A percentile compares a stretch with the other conserved stretches of the same genome.
phyloP scores from a whole-genome alignment of 2,888 invertebrate species.

The Xanthorhoe spadicearia region DNA sequence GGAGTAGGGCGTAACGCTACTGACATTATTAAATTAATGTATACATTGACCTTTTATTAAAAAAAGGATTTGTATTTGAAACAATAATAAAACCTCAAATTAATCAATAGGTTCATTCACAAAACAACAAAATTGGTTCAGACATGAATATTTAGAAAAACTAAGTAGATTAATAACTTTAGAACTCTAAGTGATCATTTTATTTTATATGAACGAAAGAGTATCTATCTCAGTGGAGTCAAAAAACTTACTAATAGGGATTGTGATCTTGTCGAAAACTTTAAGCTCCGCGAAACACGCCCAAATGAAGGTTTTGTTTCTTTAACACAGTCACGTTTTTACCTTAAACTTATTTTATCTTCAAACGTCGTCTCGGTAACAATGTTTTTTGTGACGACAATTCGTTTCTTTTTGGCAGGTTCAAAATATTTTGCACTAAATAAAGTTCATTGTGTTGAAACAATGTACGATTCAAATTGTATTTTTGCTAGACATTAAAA shows the following conservation, averaged over 20 bases:
- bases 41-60: too few relatives aligned
- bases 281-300: slow-evolving; percentile 41
- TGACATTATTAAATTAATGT: too few relatives aligned
- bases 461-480: neutral
- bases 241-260: slow-evolving; percentile 30
- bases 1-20: too few relatives aligned
- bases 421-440: slow-evolving; percentile 3
- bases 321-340: slow-evolving; percentile 52
- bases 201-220: too few relatives aligned
- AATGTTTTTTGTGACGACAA: slow-evolving; percentile 43
- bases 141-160: too few relatives aligned
- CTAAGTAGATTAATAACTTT: too few relatives aligned
- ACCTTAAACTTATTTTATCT: slow-evolving; percentile 41
- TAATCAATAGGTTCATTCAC: too few relatives aligned
- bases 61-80: too few relatives aligned
- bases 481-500: neutral
- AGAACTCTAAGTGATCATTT: neutral
- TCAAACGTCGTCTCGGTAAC: slow-evolving; percentile 37
- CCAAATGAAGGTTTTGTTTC: slow-evolving; percentile 38
- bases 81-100: too few relatives aligned
- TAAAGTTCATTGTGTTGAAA: slow-evolving; percentile 10
- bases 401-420: slow-evolving; percentile 33
- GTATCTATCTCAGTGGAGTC: neutral
- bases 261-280: slow-evolving; percentile 38
- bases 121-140: too few relatives aligned